Base-by-base conservation (phyloP, 2,888 invertebrate genomes). In the Sminthurides aquaticus region DNA sequence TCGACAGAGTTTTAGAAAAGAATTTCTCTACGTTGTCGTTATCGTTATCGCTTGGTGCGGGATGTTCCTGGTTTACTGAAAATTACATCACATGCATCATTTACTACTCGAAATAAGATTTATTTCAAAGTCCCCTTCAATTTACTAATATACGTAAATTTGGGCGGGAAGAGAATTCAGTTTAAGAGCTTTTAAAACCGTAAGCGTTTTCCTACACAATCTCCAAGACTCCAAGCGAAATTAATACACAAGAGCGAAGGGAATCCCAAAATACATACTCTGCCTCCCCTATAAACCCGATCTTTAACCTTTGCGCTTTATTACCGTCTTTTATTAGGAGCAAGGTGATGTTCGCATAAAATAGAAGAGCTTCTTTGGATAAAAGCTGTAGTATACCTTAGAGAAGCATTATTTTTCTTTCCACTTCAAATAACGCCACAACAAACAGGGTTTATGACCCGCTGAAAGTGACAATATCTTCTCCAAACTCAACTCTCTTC, bases 21-120 rank as follows among this genome's bases (percentile, higher is more conserved):
- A 29, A 59, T 25, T 54, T 58, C 25, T 58, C 64, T 18, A 49
- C 52, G 22, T 64, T 64, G n/a, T 64, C 64, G 52, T 64, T 64
- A 22, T 64, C 59, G 52, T 64, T 64, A 29, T 64, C 64, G 48
- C 64, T 64, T 22, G 48, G 58, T 11, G 64, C 26, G 5, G 62
- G 62, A 18, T 62, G 62, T 43, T 62, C 62, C 49, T 56, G 24
- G 48, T 57, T 62, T 3, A 57, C 49, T 60, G 29, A 27, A 22
- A 34, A 34, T n/a, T n/a, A n/a, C n/a, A n/a, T n/a, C n/a, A n/a
- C n/a, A n/a, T n/a, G n/a, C n/a, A n/a, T n/a, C n/a, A n/a, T n/a
- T n/a, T n/a, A n/a, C n/a, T n/a, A n/a, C n/a, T n/a, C n/a, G n/a
- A n/a, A n/a, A n/a, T n/a, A n/a, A n/a, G n/a, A n/a, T n/a, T n/a